Base-by-base conservation (phyloP, 1,140 invertebrate genomes). In the Eulimnadia texana region DNA sequence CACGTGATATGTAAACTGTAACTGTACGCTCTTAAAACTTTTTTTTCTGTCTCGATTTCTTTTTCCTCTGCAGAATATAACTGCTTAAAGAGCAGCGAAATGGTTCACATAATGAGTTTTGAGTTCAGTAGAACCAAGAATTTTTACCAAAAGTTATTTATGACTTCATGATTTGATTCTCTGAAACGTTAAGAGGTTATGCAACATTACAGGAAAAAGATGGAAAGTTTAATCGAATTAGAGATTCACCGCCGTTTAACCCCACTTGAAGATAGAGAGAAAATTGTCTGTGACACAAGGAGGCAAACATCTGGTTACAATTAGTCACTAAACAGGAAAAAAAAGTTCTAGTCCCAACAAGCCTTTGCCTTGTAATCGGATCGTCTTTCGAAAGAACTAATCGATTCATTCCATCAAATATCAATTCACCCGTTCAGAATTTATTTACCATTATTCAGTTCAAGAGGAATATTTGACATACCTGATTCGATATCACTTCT, bases 401-500 rank as follows among this genome's bases (percentile, higher is more conserved):
- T 42, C 33, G 33, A 9, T 42, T 42, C 33, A 42, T 6, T 6
- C 33, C 33, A 9, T 6, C 6, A 42, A 16, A 42, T 42, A 16
- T 9, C 33, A 42, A 42, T 9, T 42, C 33, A 9, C 6, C 33
- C 6, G 33, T 6, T 16, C 6, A 42, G 16, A 42, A 6, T 16
- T 42, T 9, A 42, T 16, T 16, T 42, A 42, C n/a, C n/a, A n/a
- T n/a, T n/a, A n/a, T n/a, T n/a, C n/a, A n/a, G n/a, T n/a, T n/a
- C n/a, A n/a, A n/a, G n/a, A n/a, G n/a, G n/a, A n/a, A n/a, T n/a
- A n/a, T n/a, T n/a, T n/a, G n/a, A n/a, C n/a, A 42, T 57, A 57
- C 55, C 55, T 57, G 55, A 57, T 64, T 66, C 66, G 28, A 63
- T 63, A 57, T 67, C 66, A 3, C 60, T 51, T 29, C 66, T 67